These are phyloP conservation scores for Lamellibrachia satsuma DNA, from an alignment of 2,888 invertebrate species.

Conservation along the genomic window DNA sequence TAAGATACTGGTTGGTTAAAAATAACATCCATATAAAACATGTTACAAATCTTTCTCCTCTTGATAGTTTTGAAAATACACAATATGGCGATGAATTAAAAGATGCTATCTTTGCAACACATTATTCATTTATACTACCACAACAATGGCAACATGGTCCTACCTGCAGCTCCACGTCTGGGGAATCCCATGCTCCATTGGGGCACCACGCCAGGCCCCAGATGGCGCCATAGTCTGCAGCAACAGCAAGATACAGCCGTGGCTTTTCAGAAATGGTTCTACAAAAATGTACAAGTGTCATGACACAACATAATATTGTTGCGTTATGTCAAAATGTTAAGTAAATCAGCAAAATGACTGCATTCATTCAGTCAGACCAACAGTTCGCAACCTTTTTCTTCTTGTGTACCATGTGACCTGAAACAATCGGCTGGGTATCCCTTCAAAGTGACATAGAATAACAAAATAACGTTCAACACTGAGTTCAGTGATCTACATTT, in stretches of 20 bases:
- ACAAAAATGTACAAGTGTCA: not conserved
- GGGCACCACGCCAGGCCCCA: conserved; percentile 32
- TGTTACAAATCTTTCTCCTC: too few species aligned
- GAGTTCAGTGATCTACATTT: too few species aligned
- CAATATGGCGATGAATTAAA: not conserved
- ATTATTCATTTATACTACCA: not conserved
- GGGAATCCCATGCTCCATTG: conserved; percentile 26
- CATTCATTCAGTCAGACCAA: not conserved
- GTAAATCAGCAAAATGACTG: not conserved
- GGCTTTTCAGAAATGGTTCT: conserved; percentile 21
- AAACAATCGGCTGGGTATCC: too few species aligned
- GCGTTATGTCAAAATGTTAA: not conserved
- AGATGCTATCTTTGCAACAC: not conserved
- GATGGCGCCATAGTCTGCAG: conserved; percentile 27
- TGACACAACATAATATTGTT: not conserved
- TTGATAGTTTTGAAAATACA: too few species aligned
- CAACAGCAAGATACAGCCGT: conserved; percentile 14
- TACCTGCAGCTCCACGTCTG: not conserved
- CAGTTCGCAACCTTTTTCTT: too few species aligned
- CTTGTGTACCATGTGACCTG: too few species aligned
- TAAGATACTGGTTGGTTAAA: too few species aligned
- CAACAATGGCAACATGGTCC: not conserved
- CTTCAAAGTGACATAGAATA: too few species aligned
- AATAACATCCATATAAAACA: too few species aligned
- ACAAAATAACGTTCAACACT: too few species aligned